Base-by-base conservation (phyloP, 2,888 invertebrate genomes). In the Chouioia cunea region DNA sequence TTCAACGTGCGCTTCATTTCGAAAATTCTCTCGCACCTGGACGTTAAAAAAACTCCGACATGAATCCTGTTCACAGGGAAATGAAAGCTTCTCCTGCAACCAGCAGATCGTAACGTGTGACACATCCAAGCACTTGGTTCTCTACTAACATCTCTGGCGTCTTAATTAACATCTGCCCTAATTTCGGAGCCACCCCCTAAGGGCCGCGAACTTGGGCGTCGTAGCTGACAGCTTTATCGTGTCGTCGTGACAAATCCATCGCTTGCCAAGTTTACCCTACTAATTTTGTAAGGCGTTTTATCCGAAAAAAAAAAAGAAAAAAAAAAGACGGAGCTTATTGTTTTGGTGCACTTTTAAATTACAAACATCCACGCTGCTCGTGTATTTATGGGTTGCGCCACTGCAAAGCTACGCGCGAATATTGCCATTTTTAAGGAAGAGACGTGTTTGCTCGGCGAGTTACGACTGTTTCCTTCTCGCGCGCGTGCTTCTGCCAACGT, bases 141-240 rank as follows among this genome's bases (percentile, higher is more conserved):
- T 36, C 36, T 6, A 36, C 36, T 36, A 36, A 36, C 10, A 36
- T 77, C 36, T 36, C 78, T 74, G 77, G 78, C 65, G 74, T 76
- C 79, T 81, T 81, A 81, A 81, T 81, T 81, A 81, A 80, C 81
- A 80, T 78, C 80, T 73, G 81, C 74, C 80, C 80, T 80, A 80
- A 81, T 81, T 81, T 56, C 48, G 23, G 44, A 27, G 16, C 20
- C 20, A 12, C 0, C 23, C 53, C 22, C 15, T 36, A 36, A 36
- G 10, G 36, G 62, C 58, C 58, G 50, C 66, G 63, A 64, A 59
- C 59, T 66, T 66, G 50, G 52, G n/a, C 43, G 44, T 14, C 27
- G 54, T 50, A 36, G n/a, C 47, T 20, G 67, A 68, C 65, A 65
- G 69, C 65, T 69, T 69, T 73, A 69, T 73, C 69, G 65, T 59